phyloP scores from a whole-genome alignment of 2,888 invertebrate genomes.

The Conops quadrifasciatus region DNA sequence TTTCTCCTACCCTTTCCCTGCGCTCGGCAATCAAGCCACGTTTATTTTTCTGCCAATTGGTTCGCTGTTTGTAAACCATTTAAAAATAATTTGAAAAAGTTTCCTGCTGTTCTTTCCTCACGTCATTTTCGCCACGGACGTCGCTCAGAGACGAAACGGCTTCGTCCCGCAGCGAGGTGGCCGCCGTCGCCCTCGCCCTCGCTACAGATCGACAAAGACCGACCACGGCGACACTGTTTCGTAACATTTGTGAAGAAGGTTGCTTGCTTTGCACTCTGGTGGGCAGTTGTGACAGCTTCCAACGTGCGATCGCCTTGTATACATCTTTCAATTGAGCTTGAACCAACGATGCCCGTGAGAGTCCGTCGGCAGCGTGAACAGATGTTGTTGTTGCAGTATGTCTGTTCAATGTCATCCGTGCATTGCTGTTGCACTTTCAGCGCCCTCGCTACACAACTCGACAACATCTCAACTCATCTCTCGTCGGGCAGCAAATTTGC shows the following conservation, averaged over 20 bases:
- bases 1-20: background rate
- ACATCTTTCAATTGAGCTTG: background rate
- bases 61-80: constrained; percentile 33
- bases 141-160: too few species aligned
- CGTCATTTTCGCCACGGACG: background rate
- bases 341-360: background rate
- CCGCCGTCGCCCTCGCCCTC: background rate
- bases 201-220: background rate
- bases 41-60: constrained; percentile 21
- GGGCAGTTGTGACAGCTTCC: constrained; percentile 24
- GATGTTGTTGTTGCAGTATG: constrained; percentile 14
- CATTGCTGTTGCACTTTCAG: constrained; percentile 26
- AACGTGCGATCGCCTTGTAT: background rate
- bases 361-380: background rate
- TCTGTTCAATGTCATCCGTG: background rate
- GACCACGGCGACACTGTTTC: background rate
- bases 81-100: constrained; percentile 13
- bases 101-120: constrained; percentile 26
- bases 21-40: background rate
- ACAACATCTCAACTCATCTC: background rate
- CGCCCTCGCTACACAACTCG: constrained; percentile 11
- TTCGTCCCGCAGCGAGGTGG: background rate
- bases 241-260: constrained; percentile 24
- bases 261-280: background rate
- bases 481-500: background rate